A percentile compares a stretch with the other conserved stretches of the same genome.
Conservation (phyloP, 1,140 invertebrate species). For the Homalodisca vitripennis region DNA sequence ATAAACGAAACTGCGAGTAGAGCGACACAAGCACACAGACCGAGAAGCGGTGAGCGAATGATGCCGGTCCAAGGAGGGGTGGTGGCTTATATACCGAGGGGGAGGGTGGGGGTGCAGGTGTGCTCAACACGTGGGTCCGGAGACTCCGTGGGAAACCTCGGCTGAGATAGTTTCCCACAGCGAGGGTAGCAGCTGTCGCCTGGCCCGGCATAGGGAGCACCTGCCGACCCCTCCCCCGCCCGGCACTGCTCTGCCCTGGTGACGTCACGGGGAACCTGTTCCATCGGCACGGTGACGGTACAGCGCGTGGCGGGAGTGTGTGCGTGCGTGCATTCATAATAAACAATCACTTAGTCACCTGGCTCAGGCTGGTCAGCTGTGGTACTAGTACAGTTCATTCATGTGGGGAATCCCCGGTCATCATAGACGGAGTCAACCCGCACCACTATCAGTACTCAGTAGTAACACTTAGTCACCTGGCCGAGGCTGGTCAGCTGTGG, state of each 20-base stretch:
- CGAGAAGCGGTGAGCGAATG: conserved; percentile 19
- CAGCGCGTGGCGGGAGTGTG: neutral
- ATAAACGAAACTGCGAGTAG: neutral
- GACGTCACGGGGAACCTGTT: neutral
- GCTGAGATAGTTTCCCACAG: conserved; percentile 24
- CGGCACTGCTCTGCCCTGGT: neutral
- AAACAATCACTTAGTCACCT: too few species aligned
- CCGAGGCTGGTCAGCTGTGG: too few species aligned
- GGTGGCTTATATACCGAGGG: conserved; percentile 5
- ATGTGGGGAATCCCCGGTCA: too few species aligned
- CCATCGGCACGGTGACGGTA: neutral
- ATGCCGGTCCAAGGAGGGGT: conserved; percentile 10
- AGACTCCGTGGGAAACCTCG: conserved; percentile 28
- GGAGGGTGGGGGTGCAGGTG: conserved; percentile 29
- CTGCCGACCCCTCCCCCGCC: conserved; percentile 5
- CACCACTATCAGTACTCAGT: too few species aligned
- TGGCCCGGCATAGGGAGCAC: conserved; percentile 3
- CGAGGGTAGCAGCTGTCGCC: conserved; percentile 18
- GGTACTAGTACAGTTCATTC: too few species aligned
- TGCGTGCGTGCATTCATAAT: conserved; percentile 16
- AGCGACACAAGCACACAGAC: neutral
- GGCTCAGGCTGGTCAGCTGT: too few species aligned
- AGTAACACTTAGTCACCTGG: too few species aligned
- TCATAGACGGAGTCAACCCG: too few species aligned
- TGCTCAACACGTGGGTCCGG: neutral